Percentiles rank a stretch among this genome's conserved stretches.
Conservation (phyloP, 92 coral and sea anemone genomes). For the Metridium senile region DNA sequence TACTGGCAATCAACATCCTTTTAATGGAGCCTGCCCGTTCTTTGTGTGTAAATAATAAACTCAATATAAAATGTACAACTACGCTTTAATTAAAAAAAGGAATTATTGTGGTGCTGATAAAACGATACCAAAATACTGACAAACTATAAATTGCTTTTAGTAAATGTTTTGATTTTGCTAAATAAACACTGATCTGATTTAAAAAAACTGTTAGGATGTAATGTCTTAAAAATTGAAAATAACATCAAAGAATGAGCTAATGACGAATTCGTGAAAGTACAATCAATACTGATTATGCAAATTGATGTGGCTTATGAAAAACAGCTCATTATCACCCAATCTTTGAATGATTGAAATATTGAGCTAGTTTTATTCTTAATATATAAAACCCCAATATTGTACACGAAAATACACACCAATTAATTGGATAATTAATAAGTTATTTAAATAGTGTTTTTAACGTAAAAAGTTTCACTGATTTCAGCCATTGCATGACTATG, state of each 20-base stretch:
- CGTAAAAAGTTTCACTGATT: too few species aligned
- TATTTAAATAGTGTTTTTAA: background rate
- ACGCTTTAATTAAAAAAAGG: background rate
- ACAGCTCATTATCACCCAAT: too few species aligned
- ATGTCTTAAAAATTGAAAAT: too few species aligned
- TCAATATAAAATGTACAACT: background rate
- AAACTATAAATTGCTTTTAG: background rate
- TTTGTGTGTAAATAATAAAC: background rate
- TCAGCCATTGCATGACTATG: background rate
- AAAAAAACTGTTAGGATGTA: background rate
- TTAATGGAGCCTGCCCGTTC: background rate
- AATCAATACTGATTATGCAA: too few species aligned
- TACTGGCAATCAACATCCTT: background rate
- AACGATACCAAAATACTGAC: background rate
- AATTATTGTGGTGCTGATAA: background rate
- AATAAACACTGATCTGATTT: background rate
- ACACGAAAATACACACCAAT: too few species aligned
- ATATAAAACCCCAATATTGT: too few species aligned
- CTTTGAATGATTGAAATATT: too few species aligned
- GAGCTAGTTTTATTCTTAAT: too few species aligned
- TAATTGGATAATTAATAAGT: too few species aligned
- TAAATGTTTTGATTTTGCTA: background rate
- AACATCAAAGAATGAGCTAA: background rate
- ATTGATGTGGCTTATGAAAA: too few species aligned
- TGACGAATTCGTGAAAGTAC: too few species aligned